Base-by-base conservation (phyloP, 2,888 invertebrate species). In the Tetheella fluctuosa region DNA sequence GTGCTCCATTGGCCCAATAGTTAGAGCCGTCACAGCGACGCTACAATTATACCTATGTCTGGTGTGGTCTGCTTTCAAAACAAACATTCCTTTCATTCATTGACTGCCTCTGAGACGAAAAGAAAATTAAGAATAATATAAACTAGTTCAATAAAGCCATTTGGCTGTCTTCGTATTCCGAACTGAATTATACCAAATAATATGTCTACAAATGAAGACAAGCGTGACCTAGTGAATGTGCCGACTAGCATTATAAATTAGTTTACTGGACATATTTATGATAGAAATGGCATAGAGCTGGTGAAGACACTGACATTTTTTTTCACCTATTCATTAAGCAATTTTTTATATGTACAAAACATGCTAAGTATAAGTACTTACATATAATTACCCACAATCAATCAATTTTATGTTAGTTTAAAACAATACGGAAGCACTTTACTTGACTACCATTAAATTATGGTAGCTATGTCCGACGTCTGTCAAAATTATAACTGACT, bases 1-100 rank as follows among this genome's bases (percentile, higher is more conserved):
- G 59, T 67, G 66, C 66, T 65, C 63, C 54, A 62, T 55, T 61
- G 59, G 54, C 20, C 58, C 59, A 53, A 53, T 59, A 56, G 54
- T 52, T 54, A 54, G n/a, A 52, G 54, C 42, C n/a, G 48, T 52
- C 28, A 52, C 57, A 17, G 20, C 37, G 30, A 12, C 34, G 34
- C 54, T 34, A 15, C 34, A 20, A 34, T 34, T 55, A 13, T 30
- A 20, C 30, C 8, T n/a, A 12, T 8, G 30, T 28, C 28, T 39
- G 20, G 20, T 20, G 20, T 20, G 10, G 20, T 48, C 48, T 20
- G 48, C 48, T 20, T 48, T 48, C 48, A 48, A 34, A 55, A 55
- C 34, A 17, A 37, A 55, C 8, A 20, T 20, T 48, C 5, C 10
- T 42, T 48, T 48, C 20, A 10, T 48, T 48, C 10, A 17, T 20